Percentiles rank a stretch among this genome's conserved stretches.
Evolutionary conservation across 2,113 vertebrate genomes (phyloP).

Genomic region (Upupa epops): DNA sequence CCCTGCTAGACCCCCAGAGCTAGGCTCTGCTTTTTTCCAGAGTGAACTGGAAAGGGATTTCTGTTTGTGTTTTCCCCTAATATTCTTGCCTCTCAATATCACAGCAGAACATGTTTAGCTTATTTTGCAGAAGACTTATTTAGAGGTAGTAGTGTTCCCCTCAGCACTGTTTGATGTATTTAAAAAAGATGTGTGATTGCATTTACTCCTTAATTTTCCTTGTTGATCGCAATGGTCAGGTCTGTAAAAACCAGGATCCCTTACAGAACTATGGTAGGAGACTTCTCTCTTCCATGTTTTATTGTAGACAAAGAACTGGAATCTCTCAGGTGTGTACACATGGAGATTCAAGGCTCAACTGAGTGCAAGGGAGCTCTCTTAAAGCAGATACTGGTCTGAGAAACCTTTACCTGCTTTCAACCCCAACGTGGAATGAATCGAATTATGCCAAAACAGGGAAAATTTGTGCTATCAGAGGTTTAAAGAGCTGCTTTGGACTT

Average conservation of each 20-base stretch:
- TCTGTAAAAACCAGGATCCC: neutral
- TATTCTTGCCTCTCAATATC: neutral
- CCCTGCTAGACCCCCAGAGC: neutral
- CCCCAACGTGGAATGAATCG: conserved; percentile 20
- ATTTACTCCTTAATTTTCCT: conserved; percentile 21
- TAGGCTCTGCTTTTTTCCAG: neutral
- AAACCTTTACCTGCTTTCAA: conserved; percentile 31
- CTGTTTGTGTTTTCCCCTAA: neutral
- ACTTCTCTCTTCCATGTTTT: neutral
- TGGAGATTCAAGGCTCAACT: neutral
- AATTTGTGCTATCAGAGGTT: neutral
- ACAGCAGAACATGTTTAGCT: neutral
- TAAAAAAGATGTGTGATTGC: neutral
- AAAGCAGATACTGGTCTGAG: neutral
- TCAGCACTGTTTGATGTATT: neutral
- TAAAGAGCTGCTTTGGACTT: conserved; percentile 11
- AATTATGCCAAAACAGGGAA: neutral
- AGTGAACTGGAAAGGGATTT: neutral
- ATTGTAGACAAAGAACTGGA: neutral
- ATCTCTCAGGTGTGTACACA: neutral
- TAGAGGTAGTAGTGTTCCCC: neutral
- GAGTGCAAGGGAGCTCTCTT: neutral
- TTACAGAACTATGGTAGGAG: neutral
- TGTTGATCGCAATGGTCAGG: neutral
- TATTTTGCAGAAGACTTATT: neutral